Base-by-base conservation (phyloP, 2,888 invertebrate genomes). In the Parnassius mnemosyne region DNA sequence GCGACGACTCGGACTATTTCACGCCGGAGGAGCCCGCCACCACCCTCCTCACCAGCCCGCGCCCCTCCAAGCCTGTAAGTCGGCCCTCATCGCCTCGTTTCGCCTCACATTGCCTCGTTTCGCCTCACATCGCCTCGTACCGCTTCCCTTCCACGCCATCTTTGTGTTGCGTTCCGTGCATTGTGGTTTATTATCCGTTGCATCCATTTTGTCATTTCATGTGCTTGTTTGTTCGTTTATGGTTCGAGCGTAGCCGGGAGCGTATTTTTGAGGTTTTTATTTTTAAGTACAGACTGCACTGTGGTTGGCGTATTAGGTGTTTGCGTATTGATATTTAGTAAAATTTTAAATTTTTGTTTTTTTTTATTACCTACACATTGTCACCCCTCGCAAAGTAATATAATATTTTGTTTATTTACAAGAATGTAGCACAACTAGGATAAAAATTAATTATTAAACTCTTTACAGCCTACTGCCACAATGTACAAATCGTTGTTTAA, bases 1-100 rank as follows among this genome's bases (percentile, higher is more conserved):
- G 92, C 68, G 95, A 95, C 67, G 95, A 95, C 88, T 95, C 95
- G 46, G 95, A 95, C 88, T 95, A 95, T 87, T 95, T 95, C 88
- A 95, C 95, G 49, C 95, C 95, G 41, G 95, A 95, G 81, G 95
- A 96, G 85, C 93, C 94, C 69, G 92, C 93, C 74, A 94, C 94
- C 71, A 93, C 94, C 68, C 94, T 94, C 74, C 90, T 94, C 72
- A 94, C 93, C 71, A 93, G 93, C 62, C 89, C 95, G 69, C 93
- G 82, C 72, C 70, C 75, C 78, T 77, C 76, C 73, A 76, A 73
- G 70, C 71, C 82, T 70, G 88, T 87, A 85, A 87, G 85, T 88
- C 70, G 71, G 70, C 72, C 69, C 66, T 68, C 70, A 49, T 49
- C 49, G 49, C 16, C n/a, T 49, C 49, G 49, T 41, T 67, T 59